Conservation (phyloP, 1,140 invertebrate genomes). For the Asbolus verrucosus region DNA sequence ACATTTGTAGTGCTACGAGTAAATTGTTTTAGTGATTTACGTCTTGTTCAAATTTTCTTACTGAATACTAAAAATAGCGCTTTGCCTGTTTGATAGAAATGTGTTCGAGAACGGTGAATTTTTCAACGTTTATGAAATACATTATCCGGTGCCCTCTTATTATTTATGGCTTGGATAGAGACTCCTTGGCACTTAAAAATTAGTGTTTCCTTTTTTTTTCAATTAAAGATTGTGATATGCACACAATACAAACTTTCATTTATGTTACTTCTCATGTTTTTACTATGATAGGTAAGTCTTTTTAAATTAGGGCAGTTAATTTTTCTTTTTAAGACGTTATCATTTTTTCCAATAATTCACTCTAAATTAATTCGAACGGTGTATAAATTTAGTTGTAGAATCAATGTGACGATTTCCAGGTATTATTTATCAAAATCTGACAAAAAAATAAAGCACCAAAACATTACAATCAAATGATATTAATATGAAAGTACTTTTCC, state of each 20-base stretch:
- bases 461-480: too few relatives aligned
- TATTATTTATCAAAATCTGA: too few relatives aligned
- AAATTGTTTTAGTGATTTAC: slow-evolving; percentile 12
- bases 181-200: not conserved
- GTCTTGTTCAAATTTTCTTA: not conserved
- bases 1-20: slow-evolving; percentile 21
- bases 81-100: slow-evolving; percentile 23
- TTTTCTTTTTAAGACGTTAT: too few relatives aligned
- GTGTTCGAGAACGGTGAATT: slow-evolving; percentile 19
- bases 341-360: too few relatives aligned
- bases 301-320: too few relatives aligned
- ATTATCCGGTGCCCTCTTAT: not conserved
- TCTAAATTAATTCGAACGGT: too few relatives aligned
- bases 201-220: slow-evolving; percentile 1
- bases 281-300: slow-evolving; percentile 46
- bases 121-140: slow-evolving; percentile 10
- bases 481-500: too few relatives aligned
- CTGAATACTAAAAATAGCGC: slow-evolving; percentile 21
- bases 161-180: not conserved
- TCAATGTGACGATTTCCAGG: too few relatives aligned
- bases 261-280: slow-evolving; percentile 26
- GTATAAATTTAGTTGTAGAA: too few relatives aligned
- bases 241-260: slow-evolving; percentile 17
- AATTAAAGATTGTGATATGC: slow-evolving; percentile 6
- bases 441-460: too few relatives aligned